Conservation (phyloP, 2,888 invertebrate species). For the Dasysyrphus albostriatus region DNA sequence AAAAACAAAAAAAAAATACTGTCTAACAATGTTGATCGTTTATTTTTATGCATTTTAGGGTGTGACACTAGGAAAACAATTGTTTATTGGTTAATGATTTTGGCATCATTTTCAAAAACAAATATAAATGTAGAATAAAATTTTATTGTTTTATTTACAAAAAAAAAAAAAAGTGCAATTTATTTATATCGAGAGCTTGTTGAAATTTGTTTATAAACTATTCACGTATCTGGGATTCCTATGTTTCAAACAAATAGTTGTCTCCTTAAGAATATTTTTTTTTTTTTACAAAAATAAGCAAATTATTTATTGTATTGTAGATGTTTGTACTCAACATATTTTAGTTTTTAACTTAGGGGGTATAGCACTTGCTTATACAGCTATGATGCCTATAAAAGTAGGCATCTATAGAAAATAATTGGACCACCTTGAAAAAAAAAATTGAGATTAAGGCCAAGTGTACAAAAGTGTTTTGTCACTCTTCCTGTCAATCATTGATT, state of each 20-base stretch:
- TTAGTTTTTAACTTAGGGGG: no score
- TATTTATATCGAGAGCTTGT: not conserved
- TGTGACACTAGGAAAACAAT: conserved; percentile 29
- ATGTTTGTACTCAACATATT: no score
- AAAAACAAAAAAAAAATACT: not conserved
- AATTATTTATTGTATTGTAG: no score
- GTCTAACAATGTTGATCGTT: conserved; percentile 29
- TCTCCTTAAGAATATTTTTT: not conserved
- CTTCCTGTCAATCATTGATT: conserved; percentile 10
- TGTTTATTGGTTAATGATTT: conserved; percentile 15
- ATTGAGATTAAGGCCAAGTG: not conserved
- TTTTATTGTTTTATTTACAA: not conserved
- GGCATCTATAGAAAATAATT: not conserved
- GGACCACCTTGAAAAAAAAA: not conserved
- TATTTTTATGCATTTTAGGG: conserved; percentile 15
- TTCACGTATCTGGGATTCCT: not conserved
- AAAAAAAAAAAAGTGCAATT: not conserved
- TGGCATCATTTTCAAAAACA: conserved; percentile 29
- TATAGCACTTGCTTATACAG: no score
- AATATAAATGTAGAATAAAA: not conserved
- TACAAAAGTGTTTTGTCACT: not conserved
- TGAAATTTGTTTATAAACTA: conserved; percentile 10
- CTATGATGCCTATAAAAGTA: no score
- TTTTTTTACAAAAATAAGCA: no score
- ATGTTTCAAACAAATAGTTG: not conserved